phyloP scores from a whole-genome alignment of 2,797 vertebrate genomes.

The Amblyraja radiata region DNA sequence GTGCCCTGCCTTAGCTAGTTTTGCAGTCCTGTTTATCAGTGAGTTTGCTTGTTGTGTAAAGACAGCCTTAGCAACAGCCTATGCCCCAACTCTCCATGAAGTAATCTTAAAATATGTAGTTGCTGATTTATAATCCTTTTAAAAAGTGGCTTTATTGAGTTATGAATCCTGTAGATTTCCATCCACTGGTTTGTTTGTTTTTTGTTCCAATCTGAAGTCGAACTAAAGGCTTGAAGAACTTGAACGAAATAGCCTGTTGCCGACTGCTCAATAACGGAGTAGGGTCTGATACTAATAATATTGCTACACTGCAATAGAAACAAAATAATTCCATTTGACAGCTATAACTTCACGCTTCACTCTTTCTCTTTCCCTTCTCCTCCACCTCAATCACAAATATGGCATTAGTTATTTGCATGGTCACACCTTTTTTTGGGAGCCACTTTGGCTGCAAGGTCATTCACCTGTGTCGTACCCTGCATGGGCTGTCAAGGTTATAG shows the following conservation, averaged over 20 bases:
- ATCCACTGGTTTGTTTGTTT: neutral
- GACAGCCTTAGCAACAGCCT: neutral
- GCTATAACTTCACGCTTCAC: conserved; percentile 21
- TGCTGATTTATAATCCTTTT: neutral
- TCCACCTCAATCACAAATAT: neutral
- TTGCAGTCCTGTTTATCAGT: neutral
- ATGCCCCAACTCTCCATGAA: neutral
- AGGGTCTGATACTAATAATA: neutral
- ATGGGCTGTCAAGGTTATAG: conserved; percentile 29
- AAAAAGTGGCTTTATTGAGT: neutral
- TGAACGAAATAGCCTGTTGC: neutral
- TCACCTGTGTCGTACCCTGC: conserved; percentile 35
- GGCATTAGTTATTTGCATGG: conserved; percentile 15
- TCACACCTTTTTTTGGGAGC: conserved; percentile 19
- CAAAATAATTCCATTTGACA: neutral
- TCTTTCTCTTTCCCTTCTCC: conserved; percentile 14
- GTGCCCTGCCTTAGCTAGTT: neutral
- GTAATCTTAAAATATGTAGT: neutral
- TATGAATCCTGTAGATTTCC: neutral
- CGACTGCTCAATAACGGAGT: neutral
- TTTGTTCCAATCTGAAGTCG: neutral
- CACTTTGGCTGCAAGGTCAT: conserved; percentile 35
- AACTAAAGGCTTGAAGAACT: neutral
- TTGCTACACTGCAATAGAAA: neutral
- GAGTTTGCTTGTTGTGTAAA: neutral